phyloP scores from a whole-genome alignment of 2,797 vertebrate genomes.

The Phoebastria nigripes region DNA sequence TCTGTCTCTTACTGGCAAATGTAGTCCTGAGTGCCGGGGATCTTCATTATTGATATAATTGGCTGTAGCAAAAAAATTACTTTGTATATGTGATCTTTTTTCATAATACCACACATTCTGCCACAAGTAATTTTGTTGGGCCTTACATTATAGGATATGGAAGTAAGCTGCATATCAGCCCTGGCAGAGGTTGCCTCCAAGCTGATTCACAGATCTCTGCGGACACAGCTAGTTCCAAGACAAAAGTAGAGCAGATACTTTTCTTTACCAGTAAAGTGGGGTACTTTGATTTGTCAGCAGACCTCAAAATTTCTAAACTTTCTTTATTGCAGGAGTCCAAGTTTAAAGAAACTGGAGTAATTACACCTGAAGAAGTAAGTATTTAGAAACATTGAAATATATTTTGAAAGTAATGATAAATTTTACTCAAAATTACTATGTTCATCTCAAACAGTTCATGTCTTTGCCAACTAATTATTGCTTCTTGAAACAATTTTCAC shows the following conservation, averaged over 20 bases:
- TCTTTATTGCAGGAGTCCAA: conserved; percentile 88
- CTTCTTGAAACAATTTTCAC: not conserved
- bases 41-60: not conserved
- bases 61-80: not conserved
- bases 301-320: not conserved
- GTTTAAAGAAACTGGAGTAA: conserved; percentile 98
- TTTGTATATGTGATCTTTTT: not conserved
- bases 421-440: not conserved
- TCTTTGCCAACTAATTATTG: not conserved
- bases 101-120: not conserved
- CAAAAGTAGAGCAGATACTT: not conserved
- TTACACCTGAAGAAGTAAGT: conserved; percentile 96
- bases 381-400: not conserved
- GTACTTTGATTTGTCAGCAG: not conserved
- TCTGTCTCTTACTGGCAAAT: not conserved
- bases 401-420: not conserved
- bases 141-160: not conserved
- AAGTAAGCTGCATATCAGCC: not conserved
- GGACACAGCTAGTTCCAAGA: not conserved
- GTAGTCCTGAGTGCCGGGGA: not conserved
- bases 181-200: not conserved
- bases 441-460: not conserved
- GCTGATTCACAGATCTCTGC: not conserved
- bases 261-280: not conserved
- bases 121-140: not conserved